Base-by-base conservation (phyloP, 2,797 vertebrate genomes). In the Neosalanx taihuensis region DNA sequence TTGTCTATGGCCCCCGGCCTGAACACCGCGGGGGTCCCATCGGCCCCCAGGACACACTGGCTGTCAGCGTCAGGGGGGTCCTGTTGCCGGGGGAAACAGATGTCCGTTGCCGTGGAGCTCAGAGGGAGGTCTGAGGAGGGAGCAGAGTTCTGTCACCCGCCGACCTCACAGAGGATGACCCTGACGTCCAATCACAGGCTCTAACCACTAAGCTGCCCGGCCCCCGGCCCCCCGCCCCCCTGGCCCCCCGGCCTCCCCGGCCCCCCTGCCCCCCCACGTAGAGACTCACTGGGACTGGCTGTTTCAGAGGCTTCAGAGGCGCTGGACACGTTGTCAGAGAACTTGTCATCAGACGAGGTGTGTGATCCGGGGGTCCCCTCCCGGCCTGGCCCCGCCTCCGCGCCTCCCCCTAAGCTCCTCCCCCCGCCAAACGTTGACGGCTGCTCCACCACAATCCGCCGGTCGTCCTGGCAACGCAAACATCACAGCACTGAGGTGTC, bases 1-100 rank as follows among this genome's bases (percentile, higher is more conserved):
- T 96, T 96, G 78, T 96, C 95, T 65, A 96, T 96, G 49, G 94
- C 95, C 79, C 94, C 95, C 2, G 95, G 95, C 73, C 93, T 94
- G 83, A 95, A 94, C 61, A 92, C 89, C 72, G 86, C 91, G 72
- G 94, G 85, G 51, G 87, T 93, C n/a, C 94, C 94, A 31, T 88
- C 94, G 79, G 89, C 74, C 23, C 86, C 92, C 18, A 94, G 88
- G 70, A 95, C 89, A 90, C 93, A 93, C 81, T 95, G 95, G 84
- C 93, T 95, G 80, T 95, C 95, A 70, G 93, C 94, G 84, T 96
- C 95, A 0, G 93, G 93, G 78, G 85, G 82, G 71, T 93, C 94
- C 84, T 94, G 92, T 63, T 94, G 94, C 80, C 93, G 92, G 53
- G 92, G 88, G 85, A 96, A 95, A 79, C 91, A 92, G 35, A 92